Base-by-base conservation (phyloP, 2,113 vertebrate genomes). In the Xiphias gladius region DNA sequence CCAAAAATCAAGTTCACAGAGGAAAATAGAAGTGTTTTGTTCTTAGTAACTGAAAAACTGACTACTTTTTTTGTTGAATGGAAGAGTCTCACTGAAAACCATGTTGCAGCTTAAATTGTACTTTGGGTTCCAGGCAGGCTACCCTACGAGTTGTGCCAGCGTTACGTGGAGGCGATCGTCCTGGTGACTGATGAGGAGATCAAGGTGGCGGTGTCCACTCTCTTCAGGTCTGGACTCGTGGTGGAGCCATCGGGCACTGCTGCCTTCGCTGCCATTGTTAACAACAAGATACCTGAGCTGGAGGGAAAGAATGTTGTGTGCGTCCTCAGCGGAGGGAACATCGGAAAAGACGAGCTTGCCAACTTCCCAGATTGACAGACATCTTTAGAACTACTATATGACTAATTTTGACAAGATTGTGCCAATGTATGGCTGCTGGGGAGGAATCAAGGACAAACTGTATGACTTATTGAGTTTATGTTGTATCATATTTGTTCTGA, bases 101-200 rank as follows among this genome's bases (percentile, higher is more conserved):
- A 30, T 16, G 16, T 41, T 57, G 2, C 20, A 48, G 11, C 6
- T 17, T 22, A 43, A n/a, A 11, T 10, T 41, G 7, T 63, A 4
- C 9, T 55, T 30, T 32, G 26, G 17, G 20, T 76, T 43, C 8
- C 86, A 96, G 96, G 95, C 72, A 68, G 70, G 13, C 82, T 95
- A 43, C 91, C 95, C 4, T 96, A 92, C 13, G 71, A 91, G 68
- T 52, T 95, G 78, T 96, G 95, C 82, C 85, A 76, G 24, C 91
- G 90, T 19, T 93, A 93, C 4, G 94, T 95, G 35, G 93, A 95
- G 62, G 84, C 77, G 5, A 94, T 96, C 1, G 86, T 95, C 71
- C 91, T 96, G 68, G 89, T 96, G 73, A 95, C 50, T 4, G 95
- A 96, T 0, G 93, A 94, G 26, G 92, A 96, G 76, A 95, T 96